Base-by-base conservation (phyloP, 2,797 vertebrate species). In the Tapera naevia region DNA sequence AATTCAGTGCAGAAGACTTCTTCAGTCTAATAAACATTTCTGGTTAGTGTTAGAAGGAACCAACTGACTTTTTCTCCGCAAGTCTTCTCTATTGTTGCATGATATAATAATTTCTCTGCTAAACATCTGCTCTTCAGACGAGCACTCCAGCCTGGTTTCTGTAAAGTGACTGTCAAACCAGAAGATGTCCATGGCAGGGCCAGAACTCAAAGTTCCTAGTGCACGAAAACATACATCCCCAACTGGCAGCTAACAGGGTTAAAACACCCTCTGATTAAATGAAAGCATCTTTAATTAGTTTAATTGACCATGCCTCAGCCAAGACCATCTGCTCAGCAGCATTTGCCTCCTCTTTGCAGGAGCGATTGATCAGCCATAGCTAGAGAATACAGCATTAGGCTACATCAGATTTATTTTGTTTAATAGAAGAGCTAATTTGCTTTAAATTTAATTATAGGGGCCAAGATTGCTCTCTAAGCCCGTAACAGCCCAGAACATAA, bases 401-500 rank as follows among this genome's bases (percentile, higher is more conserved):
- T 95, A 79, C 95, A 95, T 97, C 95, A 95, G 92, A 97, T 97
- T 97, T 97, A 96, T 95, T 95, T 97, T 96, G 95, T 95, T 96
- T 96, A 95, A 96, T 88, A 87, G 89, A 96, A 96, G 75, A 97
- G 74, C 89, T 97, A 95, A 96, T 97, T 94, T 89, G 71, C 93
- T 97, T 96, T 93, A 96, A 95, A 97, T 97, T 94, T 96, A 97
- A 98, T 98, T 97, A 97, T 83, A 92, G 92, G 85, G 96, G 86
- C 91, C 80, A 88, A 88, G 78, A 95, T 89, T 95, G 74, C 83
- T 88, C 86, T 94, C 76, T 54, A 91, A 94, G 88, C 92, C 87
- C 95, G 54, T 95, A 96, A 96, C 92, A 93, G 91, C 94, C 92
- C 53, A 74, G 65, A 96, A 65, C 69, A 80, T 81, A 88, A 94